Conservation (phyloP, 2,113 vertebrate genomes). For the pig (Sus scrofa) region DNA sequence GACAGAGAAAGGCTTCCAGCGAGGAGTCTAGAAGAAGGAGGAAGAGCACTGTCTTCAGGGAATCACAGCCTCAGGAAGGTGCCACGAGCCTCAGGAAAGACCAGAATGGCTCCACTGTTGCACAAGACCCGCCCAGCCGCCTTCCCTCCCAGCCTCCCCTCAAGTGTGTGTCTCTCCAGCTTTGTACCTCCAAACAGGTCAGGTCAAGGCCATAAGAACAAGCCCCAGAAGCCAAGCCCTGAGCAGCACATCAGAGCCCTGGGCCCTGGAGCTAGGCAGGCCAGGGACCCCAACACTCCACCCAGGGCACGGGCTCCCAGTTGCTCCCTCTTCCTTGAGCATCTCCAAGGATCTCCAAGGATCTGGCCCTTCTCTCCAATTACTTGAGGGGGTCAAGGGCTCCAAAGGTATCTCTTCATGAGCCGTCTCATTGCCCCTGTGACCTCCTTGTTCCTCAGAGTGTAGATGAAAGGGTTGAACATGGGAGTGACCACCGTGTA, state of each 20-base stretch:
- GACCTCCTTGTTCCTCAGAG: conserved; percentile 68
- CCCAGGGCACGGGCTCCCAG: neutral
- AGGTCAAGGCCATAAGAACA: neutral
- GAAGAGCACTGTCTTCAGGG: neutral
- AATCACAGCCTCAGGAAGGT: neutral
- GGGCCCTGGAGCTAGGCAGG: neutral
- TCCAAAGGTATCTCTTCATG: conserved; percentile 19
- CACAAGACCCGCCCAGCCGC: neutral
- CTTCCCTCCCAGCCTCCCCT: neutral
- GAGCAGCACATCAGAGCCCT: neutral
- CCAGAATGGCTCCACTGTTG: neutral
- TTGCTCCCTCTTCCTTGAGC: neutral
- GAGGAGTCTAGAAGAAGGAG: neutral
- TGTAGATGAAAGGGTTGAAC: conserved; percentile 71
- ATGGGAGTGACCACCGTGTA: conserved; percentile 38
- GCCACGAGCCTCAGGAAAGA: neutral
- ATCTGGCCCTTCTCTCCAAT: neutral
- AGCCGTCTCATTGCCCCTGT: conserved; percentile 38
- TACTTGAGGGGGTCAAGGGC: neutral
- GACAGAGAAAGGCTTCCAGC: neutral
- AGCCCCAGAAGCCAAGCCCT: neutral
- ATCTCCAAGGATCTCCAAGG: neutral
- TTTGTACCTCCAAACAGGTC: neutral
- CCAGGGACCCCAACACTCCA: neutral
- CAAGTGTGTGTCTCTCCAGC: neutral